Percentiles rank a stretch among this genome's conserved stretches.
These are phyloP conservation scores for Phyllopteryx taeniolatus DNA, from an alignment of 2,113 vertebrate species.

Conservation along the genomic window DNA sequence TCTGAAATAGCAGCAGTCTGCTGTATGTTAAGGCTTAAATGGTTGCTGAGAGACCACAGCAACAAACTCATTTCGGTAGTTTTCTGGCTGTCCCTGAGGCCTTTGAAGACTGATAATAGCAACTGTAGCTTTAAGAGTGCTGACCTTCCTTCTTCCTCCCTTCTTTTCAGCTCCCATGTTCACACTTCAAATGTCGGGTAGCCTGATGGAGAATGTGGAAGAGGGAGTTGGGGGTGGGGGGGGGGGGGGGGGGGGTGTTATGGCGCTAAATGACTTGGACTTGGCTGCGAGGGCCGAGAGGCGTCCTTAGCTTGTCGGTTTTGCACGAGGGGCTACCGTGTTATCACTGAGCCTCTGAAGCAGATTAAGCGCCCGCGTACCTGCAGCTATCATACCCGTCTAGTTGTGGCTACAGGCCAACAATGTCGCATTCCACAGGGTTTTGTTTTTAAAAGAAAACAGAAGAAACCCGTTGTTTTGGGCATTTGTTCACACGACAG, in stretches of 20 bases:
- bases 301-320: background rate
- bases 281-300: constrained; percentile 25
- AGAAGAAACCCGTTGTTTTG: background rate
- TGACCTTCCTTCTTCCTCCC: constrained; percentile 22
- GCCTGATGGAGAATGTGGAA: constrained; percentile 2
- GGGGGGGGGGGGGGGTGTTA: constrained; percentile 7
- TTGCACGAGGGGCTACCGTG: background rate
- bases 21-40: background rate
- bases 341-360: background rate
- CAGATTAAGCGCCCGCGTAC: background rate
- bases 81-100: background rate
- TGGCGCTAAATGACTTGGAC: constrained; percentile 58
- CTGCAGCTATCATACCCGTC: background rate
- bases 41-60: background rate
- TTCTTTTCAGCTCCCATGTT: constrained; percentile 39
- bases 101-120: constrained; percentile 19
- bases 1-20: background rate
- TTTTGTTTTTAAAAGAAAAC: background rate
- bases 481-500: background rate
- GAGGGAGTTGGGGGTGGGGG: constrained; percentile 25
- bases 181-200: constrained; percentile 47
- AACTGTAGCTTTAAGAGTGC: constrained; percentile 36
- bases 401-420: background rate
- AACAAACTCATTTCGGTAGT: background rate
- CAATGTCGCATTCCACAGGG: background rate